phyloP scores from a whole-genome alignment of 2,888 invertebrate species.

The Sinopyrophorus schimmeli region DNA sequence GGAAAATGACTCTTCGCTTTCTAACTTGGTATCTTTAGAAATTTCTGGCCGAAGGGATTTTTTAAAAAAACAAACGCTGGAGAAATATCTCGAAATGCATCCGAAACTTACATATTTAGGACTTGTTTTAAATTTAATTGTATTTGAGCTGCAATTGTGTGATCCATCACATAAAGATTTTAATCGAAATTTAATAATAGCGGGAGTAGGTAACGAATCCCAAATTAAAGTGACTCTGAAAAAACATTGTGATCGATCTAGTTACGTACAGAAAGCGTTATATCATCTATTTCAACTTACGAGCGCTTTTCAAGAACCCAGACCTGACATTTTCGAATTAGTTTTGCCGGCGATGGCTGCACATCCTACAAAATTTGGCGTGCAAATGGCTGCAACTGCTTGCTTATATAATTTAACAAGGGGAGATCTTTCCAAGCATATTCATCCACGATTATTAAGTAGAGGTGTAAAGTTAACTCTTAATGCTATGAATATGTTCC shows the following conservation, averaged over 20 bases:
- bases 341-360: slow-evolving; percentile 56
- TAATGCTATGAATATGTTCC: slow-evolving; percentile 69
- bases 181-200: slow-evolving; percentile 39
- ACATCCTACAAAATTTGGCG: slow-evolving; percentile 62
- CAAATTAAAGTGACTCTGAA: slow-evolving; percentile 59
- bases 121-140: slow-evolving; percentile 47
- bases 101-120: slow-evolving; percentile 49
- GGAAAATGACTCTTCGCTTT: slow-evolving; percentile 56
- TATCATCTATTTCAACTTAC: slow-evolving; percentile 64
- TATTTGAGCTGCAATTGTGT: slow-evolving; percentile 45
- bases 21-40: slow-evolving; percentile 64
- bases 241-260: slow-evolving; percentile 60
- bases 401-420: slow-evolving; percentile 74
- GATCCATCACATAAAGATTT: slow-evolving; percentile 37
- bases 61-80: slow-evolving; percentile 37
- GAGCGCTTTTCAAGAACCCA: slow-evolving; percentile 55
- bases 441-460: slow-evolving; percentile 66
- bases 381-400: slow-evolving; percentile 76
- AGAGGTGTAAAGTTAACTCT: slow-evolving; percentile 67
- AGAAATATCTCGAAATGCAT: slow-evolving; percentile 44
- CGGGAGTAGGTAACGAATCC: slow-evolving; percentile 48
- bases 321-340: slow-evolving; percentile 67
- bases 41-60: slow-evolving; percentile 59
- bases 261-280: slow-evolving; percentile 69
- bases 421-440: slow-evolving; percentile 64